A percentile compares a stretch with the other conserved stretches of the same genome.
These are phyloP conservation scores for Drosophila lowei DNA, from an alignment of 1,140 invertebrate genomes.

Conservation along the genomic window DNA sequence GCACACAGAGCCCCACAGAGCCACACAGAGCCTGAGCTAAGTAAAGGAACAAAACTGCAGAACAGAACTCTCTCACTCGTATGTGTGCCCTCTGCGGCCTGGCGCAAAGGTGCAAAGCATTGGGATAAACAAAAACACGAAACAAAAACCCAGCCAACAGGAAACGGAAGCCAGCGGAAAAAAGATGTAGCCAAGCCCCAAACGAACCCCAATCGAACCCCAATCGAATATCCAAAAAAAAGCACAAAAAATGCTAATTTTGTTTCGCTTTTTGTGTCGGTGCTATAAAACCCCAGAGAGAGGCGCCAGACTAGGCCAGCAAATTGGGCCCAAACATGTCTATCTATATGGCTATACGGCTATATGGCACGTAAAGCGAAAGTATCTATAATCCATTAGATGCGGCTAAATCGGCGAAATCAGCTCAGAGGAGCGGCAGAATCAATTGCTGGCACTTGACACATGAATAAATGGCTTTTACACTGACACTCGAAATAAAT, in stretches of 20 bases:
- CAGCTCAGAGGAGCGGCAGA: slow-evolving; percentile 44
- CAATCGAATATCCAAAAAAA: slow-evolving; percentile 24
- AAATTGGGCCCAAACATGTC: slow-evolving; percentile 44
- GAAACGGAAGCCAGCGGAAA: slow-evolving; percentile 8
- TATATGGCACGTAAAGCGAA: slow-evolving; percentile 27
- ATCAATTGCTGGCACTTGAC: slow-evolving; percentile 63
- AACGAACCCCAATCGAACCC: slow-evolving; percentile 12
- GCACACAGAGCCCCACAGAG: slow-evolving; percentile 10
- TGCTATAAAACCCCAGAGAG: neutral
- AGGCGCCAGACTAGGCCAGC: slow-evolving; percentile 22
- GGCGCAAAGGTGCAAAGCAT: slow-evolving; percentile 62
- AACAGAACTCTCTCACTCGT: too few species aligned
- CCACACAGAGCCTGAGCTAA: slow-evolving; percentile 12
- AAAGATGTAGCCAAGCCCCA: slow-evolving; percentile 8
- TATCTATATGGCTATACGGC: slow-evolving; percentile 19
- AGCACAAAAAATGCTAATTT: slow-evolving; percentile 47
- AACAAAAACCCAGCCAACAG: slow-evolving; percentile 26
- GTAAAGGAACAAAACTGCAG: slow-evolving; percentile 1
- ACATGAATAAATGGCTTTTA: slow-evolving; percentile 55
- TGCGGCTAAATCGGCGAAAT: slow-evolving; percentile 12
- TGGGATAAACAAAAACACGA: slow-evolving; percentile 60
- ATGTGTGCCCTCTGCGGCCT: slow-evolving; percentile 17
- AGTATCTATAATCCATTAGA: slow-evolving; percentile 46
- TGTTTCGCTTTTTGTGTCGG: neutral
- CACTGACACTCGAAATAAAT: slow-evolving; percentile 56